Evolutionary conservation across 2,797 vertebrate species (phyloP).

Genomic region (Glossophaga mutica): DNA sequence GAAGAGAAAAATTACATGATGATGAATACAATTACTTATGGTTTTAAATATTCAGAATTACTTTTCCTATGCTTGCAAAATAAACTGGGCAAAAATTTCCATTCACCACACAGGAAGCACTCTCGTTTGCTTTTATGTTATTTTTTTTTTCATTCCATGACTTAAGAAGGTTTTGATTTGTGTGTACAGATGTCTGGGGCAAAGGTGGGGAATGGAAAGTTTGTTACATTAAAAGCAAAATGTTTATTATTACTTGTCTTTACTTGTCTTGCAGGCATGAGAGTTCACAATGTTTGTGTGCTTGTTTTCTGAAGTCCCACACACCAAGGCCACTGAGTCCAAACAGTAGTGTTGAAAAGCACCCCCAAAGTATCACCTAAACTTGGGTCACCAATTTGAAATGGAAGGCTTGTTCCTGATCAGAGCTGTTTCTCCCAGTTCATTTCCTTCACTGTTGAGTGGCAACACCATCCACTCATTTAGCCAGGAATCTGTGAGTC

Average conservation of each 20-base stretch:
- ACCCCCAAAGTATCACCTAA: not conserved
- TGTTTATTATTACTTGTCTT: constrained; percentile 50
- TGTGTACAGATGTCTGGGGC: constrained; percentile 56
- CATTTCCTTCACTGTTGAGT: fast-evolving
- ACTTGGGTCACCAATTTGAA: not conserved
- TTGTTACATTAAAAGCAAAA: constrained; percentile 40
- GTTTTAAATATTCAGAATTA: constrained; percentile 60
- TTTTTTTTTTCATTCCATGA: constrained; percentile 66
- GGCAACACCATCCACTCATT: not conserved
- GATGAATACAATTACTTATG: constrained; percentile 32
- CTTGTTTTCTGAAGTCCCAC: not conserved
- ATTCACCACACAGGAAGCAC: constrained; percentile 62
- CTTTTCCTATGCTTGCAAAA: constrained; percentile 61
- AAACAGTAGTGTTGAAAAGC: not conserved
- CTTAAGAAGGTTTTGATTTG: constrained; percentile 74
- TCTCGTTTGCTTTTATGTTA: constrained; percentile 56
- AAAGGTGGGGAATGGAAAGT: constrained; percentile 67
- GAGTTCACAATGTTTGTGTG: not conserved
- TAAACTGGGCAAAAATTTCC: constrained; percentile 70
- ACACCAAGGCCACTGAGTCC: not conserved
- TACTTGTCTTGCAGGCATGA: constrained; percentile 19
- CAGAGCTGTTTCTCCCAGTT: not conserved
- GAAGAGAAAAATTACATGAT: not conserved
- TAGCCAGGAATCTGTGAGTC: not conserved
- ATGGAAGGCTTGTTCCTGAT: not conserved